phyloP scores from a whole-genome alignment of 2,888 invertebrate species.

The Octodonta nipae region DNA sequence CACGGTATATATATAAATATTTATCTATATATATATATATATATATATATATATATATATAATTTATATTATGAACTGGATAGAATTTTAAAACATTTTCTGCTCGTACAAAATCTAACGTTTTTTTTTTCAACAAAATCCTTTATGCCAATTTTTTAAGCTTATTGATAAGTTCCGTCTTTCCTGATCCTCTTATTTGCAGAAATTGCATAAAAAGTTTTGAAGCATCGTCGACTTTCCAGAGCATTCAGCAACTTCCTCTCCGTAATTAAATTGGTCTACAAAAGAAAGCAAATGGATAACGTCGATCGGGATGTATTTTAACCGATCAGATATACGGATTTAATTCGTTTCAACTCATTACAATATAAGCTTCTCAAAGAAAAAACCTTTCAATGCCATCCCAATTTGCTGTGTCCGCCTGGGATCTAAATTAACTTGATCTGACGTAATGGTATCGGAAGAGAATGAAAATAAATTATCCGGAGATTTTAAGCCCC shows the following conservation, averaged over 20 bases:
- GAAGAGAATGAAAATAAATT: conserved; percentile 4
- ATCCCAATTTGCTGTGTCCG: conserved; percentile 4
- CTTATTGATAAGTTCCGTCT: too few species aligned
- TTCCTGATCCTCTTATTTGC: too few species aligned
- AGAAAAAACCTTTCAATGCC: conserved; percentile 7
- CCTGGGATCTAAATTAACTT: conserved; percentile 6
- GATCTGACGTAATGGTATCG: conserved; percentile 3
- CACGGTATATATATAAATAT: too few species aligned
- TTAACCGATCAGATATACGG: conserved; percentile 13
- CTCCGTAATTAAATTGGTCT: conserved; percentile 7
- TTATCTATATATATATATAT: too few species aligned
- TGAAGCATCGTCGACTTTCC: too few species aligned
- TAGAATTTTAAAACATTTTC: too few species aligned
- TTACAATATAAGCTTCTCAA: conserved; percentile 15
- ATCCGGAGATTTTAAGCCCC: neutral
- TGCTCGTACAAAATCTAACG: too few species aligned
- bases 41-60: too few species aligned
- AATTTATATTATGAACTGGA: too few species aligned
- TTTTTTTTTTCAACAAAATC: too few species aligned
- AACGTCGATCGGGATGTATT: conserved; percentile 11
- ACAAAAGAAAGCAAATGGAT: conserved; percentile 3
- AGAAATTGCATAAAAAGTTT: too few species aligned
- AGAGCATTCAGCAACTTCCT: conserved; percentile 4
- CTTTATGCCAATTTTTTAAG: too few species aligned
- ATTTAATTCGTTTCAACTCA: conserved; percentile 13